These are phyloP conservation scores for Masticophis lateralis DNA, from an alignment of 2,797 vertebrate genomes.

Conservation along the genomic window DNA sequence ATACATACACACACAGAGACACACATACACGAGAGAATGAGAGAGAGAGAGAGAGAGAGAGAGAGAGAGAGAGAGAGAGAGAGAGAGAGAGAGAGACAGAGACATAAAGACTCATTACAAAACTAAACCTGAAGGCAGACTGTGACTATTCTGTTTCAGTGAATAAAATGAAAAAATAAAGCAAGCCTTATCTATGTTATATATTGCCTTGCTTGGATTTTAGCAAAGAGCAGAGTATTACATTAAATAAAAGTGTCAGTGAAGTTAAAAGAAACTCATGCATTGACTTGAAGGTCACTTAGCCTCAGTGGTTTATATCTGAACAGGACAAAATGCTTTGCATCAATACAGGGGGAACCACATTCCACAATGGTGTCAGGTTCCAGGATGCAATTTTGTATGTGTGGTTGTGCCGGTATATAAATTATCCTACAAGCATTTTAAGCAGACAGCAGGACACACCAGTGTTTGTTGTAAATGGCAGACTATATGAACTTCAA, in stretches of 20 bases:
- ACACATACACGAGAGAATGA: background rate
- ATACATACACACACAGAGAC: background rate
- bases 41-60: too few species aligned
- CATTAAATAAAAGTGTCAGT: constrained; percentile 38
- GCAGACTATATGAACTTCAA: background rate
- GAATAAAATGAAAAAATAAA: constrained; percentile 7
- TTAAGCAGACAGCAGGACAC: background rate
- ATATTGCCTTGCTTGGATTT: constrained; percentile 15
- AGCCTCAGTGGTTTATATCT: background rate
- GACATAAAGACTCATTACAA: constrained; percentile 35
- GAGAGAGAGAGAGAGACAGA: background rate
- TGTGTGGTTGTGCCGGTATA: background rate
- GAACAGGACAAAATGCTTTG: constrained; percentile 18
- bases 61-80: too few species aligned
- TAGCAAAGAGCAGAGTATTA: constrained; percentile 6
- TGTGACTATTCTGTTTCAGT: constrained; percentile 1
- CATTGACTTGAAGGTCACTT: constrained; percentile 8
- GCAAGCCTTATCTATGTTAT: constrained; percentile 23
- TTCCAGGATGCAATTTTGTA: background rate
- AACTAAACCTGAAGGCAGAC: background rate
- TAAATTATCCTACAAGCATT: background rate
- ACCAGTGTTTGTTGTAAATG: background rate
- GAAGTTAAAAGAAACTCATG: constrained; percentile 25
- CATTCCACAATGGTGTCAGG: background rate
- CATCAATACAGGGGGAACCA: background rate